A percentile compares a stretch with the other conserved stretches of the same genome.
These are phyloP conservation scores for Volucella inanis DNA, from an alignment of 2,888 invertebrate genomes.

Conservation along the genomic window DNA sequence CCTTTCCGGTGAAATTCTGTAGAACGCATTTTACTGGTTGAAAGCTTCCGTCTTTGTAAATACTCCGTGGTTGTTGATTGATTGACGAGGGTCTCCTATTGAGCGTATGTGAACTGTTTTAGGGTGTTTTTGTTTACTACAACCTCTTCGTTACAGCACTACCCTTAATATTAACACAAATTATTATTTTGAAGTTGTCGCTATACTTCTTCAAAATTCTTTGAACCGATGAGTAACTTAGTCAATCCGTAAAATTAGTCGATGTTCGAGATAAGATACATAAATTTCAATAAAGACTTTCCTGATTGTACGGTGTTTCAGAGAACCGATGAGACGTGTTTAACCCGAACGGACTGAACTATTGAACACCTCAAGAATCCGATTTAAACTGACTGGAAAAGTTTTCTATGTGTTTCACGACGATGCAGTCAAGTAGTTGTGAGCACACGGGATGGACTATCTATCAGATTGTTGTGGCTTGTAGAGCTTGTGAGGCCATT, in stretches of 20 bases:
- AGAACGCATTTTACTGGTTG: conserved; percentile 70
- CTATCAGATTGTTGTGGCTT: conserved; percentile 30
- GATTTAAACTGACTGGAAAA: conserved; percentile 62
- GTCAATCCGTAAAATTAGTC: conserved; percentile 7
- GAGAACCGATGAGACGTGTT: conserved; percentile 15
- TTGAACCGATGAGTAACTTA: neutral
- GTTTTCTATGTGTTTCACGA: conserved; percentile 39
- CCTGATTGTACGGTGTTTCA: conserved; percentile 44
- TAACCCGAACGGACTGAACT: conserved; percentile 12
- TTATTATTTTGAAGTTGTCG: neutral
- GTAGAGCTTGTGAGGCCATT: too few relatives aligned
- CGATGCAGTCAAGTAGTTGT: conserved; percentile 54
- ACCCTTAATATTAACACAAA: conserved; percentile 16
- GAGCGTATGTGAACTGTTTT: conserved; percentile 39
- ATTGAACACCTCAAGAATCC: conserved; percentile 65
- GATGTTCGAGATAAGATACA: conserved; percentile 27
- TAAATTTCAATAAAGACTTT: conserved; percentile 16
- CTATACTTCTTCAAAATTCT: neutral
- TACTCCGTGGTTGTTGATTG: conserved; percentile 60
- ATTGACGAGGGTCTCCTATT: conserved; percentile 9
- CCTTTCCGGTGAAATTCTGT: conserved; percentile 72
- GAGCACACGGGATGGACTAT: conserved; percentile 48
- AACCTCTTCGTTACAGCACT: conserved; percentile 21
- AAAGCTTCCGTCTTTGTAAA: conserved; percentile 68
- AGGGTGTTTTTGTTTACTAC: conserved; percentile 3